Conservation (phyloP, 1,140 invertebrate genomes). For the Euborellia annulipes region DNA sequence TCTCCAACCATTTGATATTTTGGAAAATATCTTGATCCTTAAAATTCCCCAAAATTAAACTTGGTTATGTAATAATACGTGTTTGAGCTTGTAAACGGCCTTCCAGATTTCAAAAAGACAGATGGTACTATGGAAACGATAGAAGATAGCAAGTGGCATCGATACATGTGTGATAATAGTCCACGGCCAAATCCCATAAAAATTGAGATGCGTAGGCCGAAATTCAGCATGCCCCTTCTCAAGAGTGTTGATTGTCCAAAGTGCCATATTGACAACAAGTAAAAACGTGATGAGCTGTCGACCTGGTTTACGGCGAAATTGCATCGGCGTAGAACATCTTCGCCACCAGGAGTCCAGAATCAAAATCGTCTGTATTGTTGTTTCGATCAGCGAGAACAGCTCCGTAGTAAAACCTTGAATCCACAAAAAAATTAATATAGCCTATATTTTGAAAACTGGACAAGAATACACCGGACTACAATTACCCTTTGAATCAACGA, state of each 20-base stretch:
- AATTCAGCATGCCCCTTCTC: conserved; percentile 71
- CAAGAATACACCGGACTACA: no score
- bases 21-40: no score
- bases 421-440: no score
- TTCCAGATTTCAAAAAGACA: conserved; percentile 73
- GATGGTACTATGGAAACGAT: conserved; percentile 64
- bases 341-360: conserved; percentile 67
- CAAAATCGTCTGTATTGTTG: conserved; percentile 61
- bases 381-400: conserved; percentile 45
- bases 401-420: conserved; percentile 39
- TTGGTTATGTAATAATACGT: no score
- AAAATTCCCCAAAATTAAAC: no score
- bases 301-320: conserved; percentile 55
- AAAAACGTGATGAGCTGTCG: conserved; percentile 71
- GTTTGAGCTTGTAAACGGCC: conserved; percentile 34
- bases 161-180: conserved; percentile 74
- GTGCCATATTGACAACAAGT: conserved; percentile 66
- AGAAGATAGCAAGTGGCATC: conserved; percentile 74
- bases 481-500: no score
- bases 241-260: conserved; percentile 73
- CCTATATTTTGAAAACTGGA: no score
- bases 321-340: conserved; percentile 38
- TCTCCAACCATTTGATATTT: no score
- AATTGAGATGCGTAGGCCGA: conserved; percentile 55
- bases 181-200: conserved; percentile 74